phyloP scores from a whole-genome alignment of 1,140 invertebrate genomes.

The Sycophila sp. region DNA sequence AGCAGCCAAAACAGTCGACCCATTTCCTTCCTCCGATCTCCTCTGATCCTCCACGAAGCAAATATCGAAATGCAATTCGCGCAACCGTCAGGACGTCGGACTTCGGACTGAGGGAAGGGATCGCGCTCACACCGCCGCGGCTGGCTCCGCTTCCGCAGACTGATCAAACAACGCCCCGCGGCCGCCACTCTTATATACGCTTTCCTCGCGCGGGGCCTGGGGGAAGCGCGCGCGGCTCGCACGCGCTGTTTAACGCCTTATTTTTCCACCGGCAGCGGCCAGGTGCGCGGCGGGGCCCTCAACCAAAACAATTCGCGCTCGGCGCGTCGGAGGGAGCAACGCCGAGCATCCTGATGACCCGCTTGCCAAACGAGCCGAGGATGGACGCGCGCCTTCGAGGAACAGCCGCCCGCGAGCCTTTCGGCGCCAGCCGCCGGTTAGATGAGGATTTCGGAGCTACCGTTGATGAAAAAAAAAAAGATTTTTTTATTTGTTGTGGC shows the following conservation, averaged over 20 bases:
- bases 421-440: no score
- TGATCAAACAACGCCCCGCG: conserved; percentile 49
- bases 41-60: no score
- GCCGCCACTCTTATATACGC: conserved; percentile 54
- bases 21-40: conserved; percentile 35
- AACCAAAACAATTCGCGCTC: conserved; percentile 60
- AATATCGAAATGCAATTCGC: no score
- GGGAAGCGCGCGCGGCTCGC: background rate
- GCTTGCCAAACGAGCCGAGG: conserved; percentile 57
- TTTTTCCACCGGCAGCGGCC: conserved; percentile 2
- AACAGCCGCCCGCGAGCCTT: no score
- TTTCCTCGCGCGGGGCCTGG: conserved; percentile 23
- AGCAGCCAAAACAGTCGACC: conserved; percentile 36
- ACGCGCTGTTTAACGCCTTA: conserved; percentile 65
- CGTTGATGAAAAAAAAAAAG: no score
- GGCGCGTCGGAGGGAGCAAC: conserved; percentile 54
- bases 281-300: conserved; percentile 47
- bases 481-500: no score
- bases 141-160: conserved; percentile 46
- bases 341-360: conserved; percentile 64
- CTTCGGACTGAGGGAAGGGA: no score
- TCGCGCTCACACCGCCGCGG: no score
- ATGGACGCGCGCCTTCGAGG: no score
- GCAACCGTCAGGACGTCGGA: no score
- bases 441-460: no score